phyloP scores from a whole-genome alignment of 2,888 invertebrate genomes.

The Unio pictorum region DNA sequence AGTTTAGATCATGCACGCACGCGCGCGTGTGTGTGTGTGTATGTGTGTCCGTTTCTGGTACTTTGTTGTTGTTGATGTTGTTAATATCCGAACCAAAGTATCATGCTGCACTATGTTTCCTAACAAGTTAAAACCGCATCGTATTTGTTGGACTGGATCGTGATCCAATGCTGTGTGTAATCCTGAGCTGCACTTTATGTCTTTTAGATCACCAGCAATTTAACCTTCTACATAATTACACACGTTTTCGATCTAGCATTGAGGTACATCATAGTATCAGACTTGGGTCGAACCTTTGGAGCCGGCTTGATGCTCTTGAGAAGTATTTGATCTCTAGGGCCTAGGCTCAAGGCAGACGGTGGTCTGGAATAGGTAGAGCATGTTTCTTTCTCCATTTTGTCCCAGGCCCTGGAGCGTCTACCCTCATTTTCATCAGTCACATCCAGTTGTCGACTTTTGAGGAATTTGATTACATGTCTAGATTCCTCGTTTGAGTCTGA shows the following conservation, averaged over 20 bases:
- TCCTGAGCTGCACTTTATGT: not conserved
- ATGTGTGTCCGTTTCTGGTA: too few species aligned
- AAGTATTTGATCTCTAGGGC: conserved; percentile 52
- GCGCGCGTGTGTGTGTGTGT: too few species aligned
- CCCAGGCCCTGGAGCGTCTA: conserved; percentile 53
- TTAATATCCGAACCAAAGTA: too few species aligned
- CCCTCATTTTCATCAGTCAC: conserved; percentile 13
- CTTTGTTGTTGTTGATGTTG: too few species aligned
- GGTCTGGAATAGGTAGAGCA: conserved; percentile 57
- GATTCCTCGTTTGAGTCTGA: conserved; percentile 28
- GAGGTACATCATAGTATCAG: conserved; percentile 54
- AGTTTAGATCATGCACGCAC: too few species aligned
- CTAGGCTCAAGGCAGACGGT: conserved; percentile 48
- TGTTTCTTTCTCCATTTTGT: conserved; percentile 50
- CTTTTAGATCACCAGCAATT: too few species aligned
- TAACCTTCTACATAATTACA: conserved; percentile 12
- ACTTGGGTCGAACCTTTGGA: conserved; percentile 50
- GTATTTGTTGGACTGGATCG: too few species aligned
- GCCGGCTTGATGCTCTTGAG: conserved; percentile 54
- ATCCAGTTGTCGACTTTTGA: conserved; percentile 27
- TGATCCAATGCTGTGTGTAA: not conserved
- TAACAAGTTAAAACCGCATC: too few species aligned
- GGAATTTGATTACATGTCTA: conserved; percentile 29
- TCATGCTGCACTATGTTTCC: too few species aligned
- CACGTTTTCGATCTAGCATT: conserved; percentile 55